A percentile compares a stretch with the other conserved stretches of the same genome.
Evolutionary conservation across 1,140 invertebrate genomes (phyloP).

Genomic region (Hesperophylax magnus): DNA sequence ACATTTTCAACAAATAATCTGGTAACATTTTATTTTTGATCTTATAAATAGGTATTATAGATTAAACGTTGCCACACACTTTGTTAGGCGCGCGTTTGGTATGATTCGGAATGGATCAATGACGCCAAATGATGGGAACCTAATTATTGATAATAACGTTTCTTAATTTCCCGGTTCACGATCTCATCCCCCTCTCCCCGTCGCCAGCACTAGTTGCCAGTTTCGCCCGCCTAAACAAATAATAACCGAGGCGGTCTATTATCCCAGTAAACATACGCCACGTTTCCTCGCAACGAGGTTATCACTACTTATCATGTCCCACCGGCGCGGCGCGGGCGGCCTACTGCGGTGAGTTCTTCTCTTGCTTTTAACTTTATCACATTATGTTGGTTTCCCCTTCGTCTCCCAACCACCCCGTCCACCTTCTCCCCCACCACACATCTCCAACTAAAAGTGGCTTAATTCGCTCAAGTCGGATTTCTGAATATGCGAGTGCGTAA

Average conservation of each 20-base stretch:
- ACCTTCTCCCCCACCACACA: neutral
- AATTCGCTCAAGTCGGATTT: constrained; percentile 7
- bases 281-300: constrained; percentile 8
- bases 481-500: neutral
- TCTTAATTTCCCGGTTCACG: no score
- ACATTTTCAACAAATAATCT: no score
- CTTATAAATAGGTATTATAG: no score
- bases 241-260: constrained; percentile 12
- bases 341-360: neutral
- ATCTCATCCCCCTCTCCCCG: no score
- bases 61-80: no score
- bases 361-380: constrained; percentile 20
- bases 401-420: neutral
- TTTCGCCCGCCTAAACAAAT: constrained; percentile 11
- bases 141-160: no score
- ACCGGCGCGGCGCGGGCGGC: neutral
- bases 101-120: no score
- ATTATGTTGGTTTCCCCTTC: neutral
- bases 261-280: constrained; percentile 2
- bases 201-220: no score
- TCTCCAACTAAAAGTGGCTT: constrained; percentile 19
- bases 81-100: no score
- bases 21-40: no score
- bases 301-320: constrained; percentile 2
- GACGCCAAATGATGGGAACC: no score